Percentiles rank a stretch among this genome's conserved stretches.
These are phyloP conservation scores for Gryon sp. DNA, from an alignment of 1,140 invertebrate species.

Conservation along the genomic window DNA sequence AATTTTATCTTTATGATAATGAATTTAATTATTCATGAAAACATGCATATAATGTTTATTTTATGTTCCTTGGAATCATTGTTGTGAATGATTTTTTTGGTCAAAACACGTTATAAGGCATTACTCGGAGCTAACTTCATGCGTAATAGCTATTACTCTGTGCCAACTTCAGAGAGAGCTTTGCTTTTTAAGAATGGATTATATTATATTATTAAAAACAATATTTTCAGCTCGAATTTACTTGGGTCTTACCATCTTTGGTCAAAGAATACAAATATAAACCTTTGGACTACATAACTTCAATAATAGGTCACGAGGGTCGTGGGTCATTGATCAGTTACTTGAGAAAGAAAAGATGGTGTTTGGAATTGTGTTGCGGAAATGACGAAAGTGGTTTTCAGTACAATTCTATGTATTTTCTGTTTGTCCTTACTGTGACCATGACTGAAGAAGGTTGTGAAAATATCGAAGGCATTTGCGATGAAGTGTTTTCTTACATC, in stretches of 20 bases:
- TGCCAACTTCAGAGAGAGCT: too few relatives aligned
- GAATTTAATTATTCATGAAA: too few relatives aligned
- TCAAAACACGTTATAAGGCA: too few relatives aligned
- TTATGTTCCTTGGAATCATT: too few relatives aligned
- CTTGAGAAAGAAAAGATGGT: conserved; percentile 91
- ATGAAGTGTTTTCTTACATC: conserved; percentile 40
- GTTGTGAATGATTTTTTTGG: too few relatives aligned
- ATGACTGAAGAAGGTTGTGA: conserved; percentile 35
- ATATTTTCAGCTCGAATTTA: conserved; percentile 83
- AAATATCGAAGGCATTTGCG: conserved; percentile 28
- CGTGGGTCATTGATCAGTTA: conserved; percentile 91
- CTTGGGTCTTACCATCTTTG: conserved; percentile 90
- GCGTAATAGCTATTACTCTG: too few relatives aligned
- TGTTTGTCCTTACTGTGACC: not conserved
- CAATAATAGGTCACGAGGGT: conserved; percentile 93
- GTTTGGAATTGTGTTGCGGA: conserved; percentile 82
- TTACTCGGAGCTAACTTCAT: too few relatives aligned
- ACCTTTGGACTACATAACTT: conserved; percentile 89
- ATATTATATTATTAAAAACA: too few relatives aligned
- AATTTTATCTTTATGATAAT: too few relatives aligned
- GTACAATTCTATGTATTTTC: conserved; percentile 23
- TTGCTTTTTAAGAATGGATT: too few relatives aligned
- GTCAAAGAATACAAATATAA: conserved; percentile 86
- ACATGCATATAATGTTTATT: too few relatives aligned
- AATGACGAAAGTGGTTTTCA: conserved; percentile 33